These are phyloP conservation scores for Hafferia zeledoni DNA, from an alignment of 2,797 vertebrate species.

Conservation along the genomic window DNA sequence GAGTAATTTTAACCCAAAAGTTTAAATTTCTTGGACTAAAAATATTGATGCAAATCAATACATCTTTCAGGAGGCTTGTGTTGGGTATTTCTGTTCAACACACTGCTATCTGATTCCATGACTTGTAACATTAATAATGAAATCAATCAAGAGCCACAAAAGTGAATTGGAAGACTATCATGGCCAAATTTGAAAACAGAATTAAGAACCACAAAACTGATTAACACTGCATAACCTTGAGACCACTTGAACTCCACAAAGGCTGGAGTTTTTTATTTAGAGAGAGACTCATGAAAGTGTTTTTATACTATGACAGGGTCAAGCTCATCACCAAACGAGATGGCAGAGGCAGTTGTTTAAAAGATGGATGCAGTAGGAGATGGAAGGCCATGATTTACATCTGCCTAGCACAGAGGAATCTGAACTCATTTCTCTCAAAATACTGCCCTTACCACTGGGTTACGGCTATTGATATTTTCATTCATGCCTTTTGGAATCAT, in stretches of 20 bases:
- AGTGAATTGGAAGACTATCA: not conserved
- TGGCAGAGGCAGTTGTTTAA: not conserved
- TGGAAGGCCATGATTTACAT: not conserved
- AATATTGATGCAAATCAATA: not conserved
- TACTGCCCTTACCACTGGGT: not conserved
- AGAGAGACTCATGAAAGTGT: not conserved
- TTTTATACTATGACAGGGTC: not conserved
- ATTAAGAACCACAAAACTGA: slow-evolving; percentile 33
- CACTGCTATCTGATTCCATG: not conserved
- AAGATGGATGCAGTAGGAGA: not conserved
- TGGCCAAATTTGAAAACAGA: not conserved
- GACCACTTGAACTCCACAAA: not conserved
- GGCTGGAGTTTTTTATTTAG: not conserved
- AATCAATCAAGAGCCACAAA: slow-evolving; percentile 27
- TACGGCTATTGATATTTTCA: not conserved
- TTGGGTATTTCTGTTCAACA: not conserved
- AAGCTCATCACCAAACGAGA: not conserved
- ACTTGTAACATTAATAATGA: slow-evolving; percentile 19
- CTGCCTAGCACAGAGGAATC: not conserved
- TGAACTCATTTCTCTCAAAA: not conserved
- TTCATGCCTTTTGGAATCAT: not conserved
- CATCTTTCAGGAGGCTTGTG: not conserved
- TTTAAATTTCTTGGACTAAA: not conserved
- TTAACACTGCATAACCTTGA: slow-evolving; percentile 10
- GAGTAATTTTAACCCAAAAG: not conserved